Percentiles rank a stretch among this genome's conserved stretches.
These are phyloP conservation scores for Oncorhynchus keta DNA, from an alignment of 2,113 vertebrate genomes.

Conservation along the genomic window DNA sequence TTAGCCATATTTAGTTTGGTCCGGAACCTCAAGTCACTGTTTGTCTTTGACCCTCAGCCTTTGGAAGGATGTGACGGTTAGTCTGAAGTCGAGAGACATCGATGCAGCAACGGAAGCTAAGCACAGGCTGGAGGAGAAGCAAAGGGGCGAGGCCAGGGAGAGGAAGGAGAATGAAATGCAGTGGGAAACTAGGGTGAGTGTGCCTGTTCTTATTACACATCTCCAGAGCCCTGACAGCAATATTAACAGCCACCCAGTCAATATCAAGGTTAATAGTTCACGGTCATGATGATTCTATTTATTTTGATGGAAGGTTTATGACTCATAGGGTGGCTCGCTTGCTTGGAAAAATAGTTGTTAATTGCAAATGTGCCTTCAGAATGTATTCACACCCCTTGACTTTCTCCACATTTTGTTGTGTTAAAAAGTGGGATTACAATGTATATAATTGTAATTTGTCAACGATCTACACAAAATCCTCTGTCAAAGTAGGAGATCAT, in stretches of 20 bases:
- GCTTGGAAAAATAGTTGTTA: not conserved
- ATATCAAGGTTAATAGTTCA: not conserved
- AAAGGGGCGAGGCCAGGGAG: constrained; percentile 93
- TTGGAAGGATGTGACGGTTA: constrained; percentile 95
- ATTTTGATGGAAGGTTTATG: too few relatives aligned
- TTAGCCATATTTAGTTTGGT: too few relatives aligned
- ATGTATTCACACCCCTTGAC: too few relatives aligned
- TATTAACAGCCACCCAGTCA: not conserved
- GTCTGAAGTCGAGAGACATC: constrained; percentile 94
- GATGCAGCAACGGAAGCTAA: constrained; percentile 95
- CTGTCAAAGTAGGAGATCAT: too few relatives aligned
- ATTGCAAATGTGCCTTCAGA: not conserved
- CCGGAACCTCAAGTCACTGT: too few relatives aligned
- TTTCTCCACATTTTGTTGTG: too few relatives aligned
- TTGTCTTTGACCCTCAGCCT: constrained; percentile 69
- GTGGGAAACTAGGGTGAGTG: constrained; percentile 94
- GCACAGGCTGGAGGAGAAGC: constrained; percentile 91
- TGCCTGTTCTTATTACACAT: not conserved
- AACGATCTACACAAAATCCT: too few relatives aligned
- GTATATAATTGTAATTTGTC: too few relatives aligned
- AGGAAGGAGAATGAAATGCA: constrained; percentile 92
- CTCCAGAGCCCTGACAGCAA: not conserved
- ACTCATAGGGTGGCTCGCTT: not conserved
- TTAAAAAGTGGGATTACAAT: too few relatives aligned
- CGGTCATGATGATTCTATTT: too few relatives aligned